Percentiles rank a stretch among this genome's conserved stretches.
phyloP scores from a whole-genome alignment of 2,888 invertebrate species.

The Ramazzottius varieornatus region DNA sequence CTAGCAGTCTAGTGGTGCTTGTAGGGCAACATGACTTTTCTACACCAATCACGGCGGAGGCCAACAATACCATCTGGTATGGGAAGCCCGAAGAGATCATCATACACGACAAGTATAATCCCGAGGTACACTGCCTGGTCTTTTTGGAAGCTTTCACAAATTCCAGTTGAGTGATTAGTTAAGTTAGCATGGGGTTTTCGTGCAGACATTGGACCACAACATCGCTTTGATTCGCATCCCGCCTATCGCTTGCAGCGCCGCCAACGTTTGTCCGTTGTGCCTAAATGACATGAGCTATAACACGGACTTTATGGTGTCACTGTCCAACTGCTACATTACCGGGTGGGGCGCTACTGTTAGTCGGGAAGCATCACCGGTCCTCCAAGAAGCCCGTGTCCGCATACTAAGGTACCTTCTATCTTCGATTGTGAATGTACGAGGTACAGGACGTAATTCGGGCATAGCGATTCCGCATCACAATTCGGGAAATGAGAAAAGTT shows the following conservation, averaged over 20 bases:
- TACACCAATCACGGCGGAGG: neutral
- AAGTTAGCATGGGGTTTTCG: too few relatives aligned
- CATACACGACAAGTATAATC: neutral
- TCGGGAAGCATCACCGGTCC: neutral
- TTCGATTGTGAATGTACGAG: too few relatives aligned
- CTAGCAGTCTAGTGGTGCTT: neutral
- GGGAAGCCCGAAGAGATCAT: neutral
- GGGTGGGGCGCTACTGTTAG: neutral
- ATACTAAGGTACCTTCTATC: neutral
- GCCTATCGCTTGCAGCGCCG: neutral
- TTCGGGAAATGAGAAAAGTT: too few relatives aligned
- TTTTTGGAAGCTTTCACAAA: too few relatives aligned
- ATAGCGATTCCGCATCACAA: too few relatives aligned
- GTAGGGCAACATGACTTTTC: neutral
- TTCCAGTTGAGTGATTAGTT: neutral
- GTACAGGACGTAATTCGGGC: too few relatives aligned
- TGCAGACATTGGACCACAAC: neutral
- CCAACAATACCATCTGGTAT: neutral
- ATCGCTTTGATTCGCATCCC: neutral
- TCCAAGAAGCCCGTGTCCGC: slow-evolving; percentile 3
- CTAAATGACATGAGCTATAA: neutral
- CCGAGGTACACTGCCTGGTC: neutral
- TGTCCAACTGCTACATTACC: slow-evolving; percentile 3
- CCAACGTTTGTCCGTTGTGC: slow-evolving; percentile 1
- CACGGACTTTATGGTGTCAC: neutral